Evolutionary conservation across 2,797 vertebrate species (phyloP).

Genomic region (Spinus pinus): DNA sequence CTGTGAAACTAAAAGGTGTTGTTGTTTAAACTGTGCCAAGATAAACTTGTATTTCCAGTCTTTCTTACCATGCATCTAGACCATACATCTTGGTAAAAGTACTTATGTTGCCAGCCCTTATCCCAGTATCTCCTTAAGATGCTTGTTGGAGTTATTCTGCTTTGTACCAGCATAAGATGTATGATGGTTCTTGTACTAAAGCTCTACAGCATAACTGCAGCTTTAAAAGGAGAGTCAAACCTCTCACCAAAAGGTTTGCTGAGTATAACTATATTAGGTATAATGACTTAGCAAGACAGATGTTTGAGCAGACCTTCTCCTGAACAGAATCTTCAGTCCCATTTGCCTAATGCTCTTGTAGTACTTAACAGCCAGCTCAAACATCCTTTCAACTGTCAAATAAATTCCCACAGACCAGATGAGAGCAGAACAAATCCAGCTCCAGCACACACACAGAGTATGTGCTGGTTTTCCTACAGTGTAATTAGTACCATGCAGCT

Average conservation of each 20-base stretch:
- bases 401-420: conserved; percentile 16
- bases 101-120: not conserved
- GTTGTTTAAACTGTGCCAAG: not conserved
- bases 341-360: not conserved
- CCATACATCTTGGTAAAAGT: not conserved
- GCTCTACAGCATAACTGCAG: not conserved
- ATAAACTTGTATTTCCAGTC: not conserved
- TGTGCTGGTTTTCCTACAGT: not conserved
- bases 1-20: not conserved
- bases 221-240: not conserved
- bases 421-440: conserved; percentile 6
- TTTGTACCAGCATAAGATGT: not conserved
- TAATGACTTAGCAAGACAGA: not conserved
- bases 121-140: not conserved
- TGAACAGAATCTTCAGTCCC: not conserved
- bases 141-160: not conserved
- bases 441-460: not conserved
- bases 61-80: not conserved
- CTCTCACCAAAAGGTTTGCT: not conserved
- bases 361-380: not conserved
- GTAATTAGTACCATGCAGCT: not conserved
- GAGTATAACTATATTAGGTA: not conserved
- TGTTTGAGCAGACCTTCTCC: not conserved
- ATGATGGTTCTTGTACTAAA: not conserved
- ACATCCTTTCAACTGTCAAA: not conserved